Percentiles rank a stretch among this genome's conserved stretches.
phyloP scores from a whole-genome alignment of 2,113 vertebrate species.

The Plecturocebus donacophilus region DNA sequence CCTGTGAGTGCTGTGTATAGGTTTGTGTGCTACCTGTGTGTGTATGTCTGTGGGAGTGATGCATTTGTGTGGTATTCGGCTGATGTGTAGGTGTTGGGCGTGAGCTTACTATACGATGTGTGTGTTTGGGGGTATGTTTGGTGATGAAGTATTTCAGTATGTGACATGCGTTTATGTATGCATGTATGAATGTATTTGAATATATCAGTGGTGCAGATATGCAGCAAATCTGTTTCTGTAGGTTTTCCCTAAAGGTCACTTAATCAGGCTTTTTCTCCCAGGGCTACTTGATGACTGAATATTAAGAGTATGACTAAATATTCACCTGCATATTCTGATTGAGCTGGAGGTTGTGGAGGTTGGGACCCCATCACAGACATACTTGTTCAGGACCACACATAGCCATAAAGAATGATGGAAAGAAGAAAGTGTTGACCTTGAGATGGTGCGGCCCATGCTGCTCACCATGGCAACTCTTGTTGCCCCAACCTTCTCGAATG shows the following conservation, averaged over 20 bases:
- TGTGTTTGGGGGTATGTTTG: neutral
- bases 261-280: neutral
- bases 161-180: neutral
- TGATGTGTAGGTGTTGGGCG: fast-evolving
- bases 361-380: neutral
- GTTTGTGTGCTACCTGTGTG: neutral
- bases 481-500: neutral
- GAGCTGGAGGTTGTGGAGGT: neutral
- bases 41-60: neutral
- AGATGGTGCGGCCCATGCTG: fast-evolving
- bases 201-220: neutral
- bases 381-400: fast-evolving
- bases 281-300: neutral
- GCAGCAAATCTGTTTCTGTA: neutral
- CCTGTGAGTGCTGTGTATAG: neutral
- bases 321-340: neutral
- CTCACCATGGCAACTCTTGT: no score
- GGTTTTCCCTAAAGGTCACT: neutral
- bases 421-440: neutral
- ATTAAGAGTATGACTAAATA: neutral
- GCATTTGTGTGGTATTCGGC: no score
- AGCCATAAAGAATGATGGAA: neutral
- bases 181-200: neutral
- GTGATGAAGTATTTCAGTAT: neutral
- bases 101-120: neutral